Evolutionary conservation across 2,888 invertebrate genomes (phyloP), one percentile per base, ranked within the genome.

Genomic region (Phoenoteleia sp.): DNA sequence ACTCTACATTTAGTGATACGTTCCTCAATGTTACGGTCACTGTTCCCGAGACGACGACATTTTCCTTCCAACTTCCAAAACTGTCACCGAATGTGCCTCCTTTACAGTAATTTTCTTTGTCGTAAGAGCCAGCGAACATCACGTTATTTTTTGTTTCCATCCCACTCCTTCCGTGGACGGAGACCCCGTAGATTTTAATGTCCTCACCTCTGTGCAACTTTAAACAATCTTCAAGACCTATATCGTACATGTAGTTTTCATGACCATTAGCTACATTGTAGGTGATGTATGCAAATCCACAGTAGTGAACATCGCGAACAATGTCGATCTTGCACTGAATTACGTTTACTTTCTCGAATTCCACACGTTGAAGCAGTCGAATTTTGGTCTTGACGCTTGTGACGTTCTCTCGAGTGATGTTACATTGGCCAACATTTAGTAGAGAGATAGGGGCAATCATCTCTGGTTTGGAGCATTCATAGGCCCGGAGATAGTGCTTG

Each of bases 51-150:
- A 54, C 82, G 0, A 81, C 67, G 0, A 86, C 66, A 3, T 72
- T 49, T 0, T 42, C 13, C 1, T 27, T 13, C 85, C 86, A 88
- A 0, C 11, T 72, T 3, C 86, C 81, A 7, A 66, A 86, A 0
- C 67, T 39, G 9, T 87, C 87, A 15, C 67, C 64, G 42, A 79
- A 88, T 15, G 56, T 64, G 0, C 62, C 71, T 1, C 87, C 86
- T 0, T 19, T 21, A 6, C 85, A 87, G 0, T 17, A 33, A 3
- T 87, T 85, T 4, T 75, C 58, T 3, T 21, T n/a, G 0, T 15
- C 27, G 0, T 54, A 13, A 1, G 25, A 21, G 0, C 83, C 83
- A 0, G 79, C 81, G 0, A 84, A n/a, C 0, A 58, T 75, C 3
- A 82, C 9, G 3, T 64, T 49, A 11, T 66, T 52, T 0, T 17